These are phyloP conservation scores for Lithophane socia DNA, from an alignment of 2,888 invertebrate genomes.

Conservation along the genomic window DNA sequence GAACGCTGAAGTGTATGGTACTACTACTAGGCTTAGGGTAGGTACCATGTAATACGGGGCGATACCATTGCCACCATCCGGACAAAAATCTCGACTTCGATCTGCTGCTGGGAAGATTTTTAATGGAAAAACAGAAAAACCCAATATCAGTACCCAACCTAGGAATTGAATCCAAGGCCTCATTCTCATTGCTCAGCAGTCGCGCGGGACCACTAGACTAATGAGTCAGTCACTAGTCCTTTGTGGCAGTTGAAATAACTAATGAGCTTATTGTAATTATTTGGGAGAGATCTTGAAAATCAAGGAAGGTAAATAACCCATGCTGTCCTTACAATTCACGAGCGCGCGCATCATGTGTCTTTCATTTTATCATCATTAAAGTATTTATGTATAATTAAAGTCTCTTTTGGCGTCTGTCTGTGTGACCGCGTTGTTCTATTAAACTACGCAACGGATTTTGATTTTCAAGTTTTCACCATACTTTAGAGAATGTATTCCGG, in stretches of 20 bases:
- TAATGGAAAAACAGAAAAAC: not conserved
- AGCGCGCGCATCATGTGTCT: not conserved
- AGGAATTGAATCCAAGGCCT: not conserved
- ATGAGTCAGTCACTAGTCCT: not conserved
- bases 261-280: not conserved
- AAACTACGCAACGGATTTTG: not conserved
- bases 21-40: not conserved
- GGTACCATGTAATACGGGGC: not conserved
- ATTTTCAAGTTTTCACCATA: not conserved
- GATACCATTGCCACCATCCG: not conserved
- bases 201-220: not conserved
- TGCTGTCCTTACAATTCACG: not conserved
- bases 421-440: not conserved
- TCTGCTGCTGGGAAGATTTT: no score
- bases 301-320: slow-evolving; percentile 1
- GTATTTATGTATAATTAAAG: no score
- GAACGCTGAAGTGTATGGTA: not conserved
- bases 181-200: not conserved
- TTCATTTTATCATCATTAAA: not conserved
- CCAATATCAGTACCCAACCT: not conserved
- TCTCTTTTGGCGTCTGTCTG: not conserved
- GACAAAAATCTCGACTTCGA: not conserved
- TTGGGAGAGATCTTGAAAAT: not conserved
- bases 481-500: not conserved
- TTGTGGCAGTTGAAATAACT: not conserved